Conservation (phyloP, 2,797 vertebrate genomes). For the Limnodromus scolopaceus region DNA sequence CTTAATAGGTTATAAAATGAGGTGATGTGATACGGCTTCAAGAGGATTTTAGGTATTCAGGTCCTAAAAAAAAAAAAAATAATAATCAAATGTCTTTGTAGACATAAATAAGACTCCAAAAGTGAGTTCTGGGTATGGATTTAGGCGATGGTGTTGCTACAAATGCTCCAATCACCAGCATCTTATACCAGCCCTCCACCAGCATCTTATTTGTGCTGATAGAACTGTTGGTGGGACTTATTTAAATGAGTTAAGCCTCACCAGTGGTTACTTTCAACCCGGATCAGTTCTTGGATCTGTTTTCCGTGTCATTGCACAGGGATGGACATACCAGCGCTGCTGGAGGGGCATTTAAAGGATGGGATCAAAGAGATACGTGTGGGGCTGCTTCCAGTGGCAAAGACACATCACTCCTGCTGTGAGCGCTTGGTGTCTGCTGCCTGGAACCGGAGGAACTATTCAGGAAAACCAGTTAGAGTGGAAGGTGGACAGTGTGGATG, state of each 20-base stretch:
- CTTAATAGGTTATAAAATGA: neutral
- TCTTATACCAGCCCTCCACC: rapidly evolving
- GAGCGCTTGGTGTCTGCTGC: neutral
- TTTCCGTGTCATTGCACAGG: neutral
- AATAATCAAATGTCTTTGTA: neutral
- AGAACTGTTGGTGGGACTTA: neutral
- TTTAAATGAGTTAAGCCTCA: neutral
- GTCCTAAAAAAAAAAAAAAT: neutral
- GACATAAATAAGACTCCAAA: neutral
- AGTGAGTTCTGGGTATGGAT: neutral
- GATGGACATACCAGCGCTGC: neutral
- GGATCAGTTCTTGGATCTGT: neutral
- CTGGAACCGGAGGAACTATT: neutral
- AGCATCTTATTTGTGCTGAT: neutral
- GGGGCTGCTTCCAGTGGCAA: neutral
- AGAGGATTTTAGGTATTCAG: neutral
- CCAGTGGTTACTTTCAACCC: neutral
- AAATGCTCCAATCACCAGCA: neutral
- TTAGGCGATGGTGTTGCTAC: neutral
- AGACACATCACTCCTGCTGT: neutral
- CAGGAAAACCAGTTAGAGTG: neutral
- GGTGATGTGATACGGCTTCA: rapidly evolving
- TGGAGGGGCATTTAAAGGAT: neutral
- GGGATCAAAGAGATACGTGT: neutral
- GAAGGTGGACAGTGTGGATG: rapidly evolving